Percentiles rank a stretch among this genome's conserved stretches.
phyloP scores from a whole-genome alignment of 92 coral and sea anemone genomes.

The Montipora capitata region DNA sequence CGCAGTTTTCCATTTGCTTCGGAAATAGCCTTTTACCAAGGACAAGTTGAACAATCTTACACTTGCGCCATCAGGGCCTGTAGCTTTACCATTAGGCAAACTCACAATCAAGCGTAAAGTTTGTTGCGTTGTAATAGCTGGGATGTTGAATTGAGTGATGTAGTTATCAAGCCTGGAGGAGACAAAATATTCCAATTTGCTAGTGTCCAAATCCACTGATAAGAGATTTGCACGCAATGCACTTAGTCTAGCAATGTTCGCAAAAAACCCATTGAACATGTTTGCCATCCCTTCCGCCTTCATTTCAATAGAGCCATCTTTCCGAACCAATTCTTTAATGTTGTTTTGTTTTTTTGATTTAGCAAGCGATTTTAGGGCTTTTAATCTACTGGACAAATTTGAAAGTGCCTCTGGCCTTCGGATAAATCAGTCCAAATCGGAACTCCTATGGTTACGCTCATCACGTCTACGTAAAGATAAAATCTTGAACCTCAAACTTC shows the following conservation, averaged over 20 bases:
- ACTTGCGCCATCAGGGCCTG: constrained; percentile 67
- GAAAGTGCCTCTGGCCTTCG: too few species aligned
- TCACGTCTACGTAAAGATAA: too few species aligned
- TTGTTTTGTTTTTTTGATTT: constrained; percentile 49
- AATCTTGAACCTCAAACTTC: too few species aligned
- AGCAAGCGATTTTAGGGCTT: constrained; percentile 29
- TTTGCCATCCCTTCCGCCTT: constrained; percentile 58
- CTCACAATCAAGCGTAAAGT: constrained; percentile 32
- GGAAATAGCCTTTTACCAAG: constrained; percentile 45
- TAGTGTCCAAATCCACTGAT: constrained; percentile 38
- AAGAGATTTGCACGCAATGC: neutral
- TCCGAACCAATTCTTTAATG: constrained; percentile 42
- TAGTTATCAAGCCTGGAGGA: constrained; percentile 32
- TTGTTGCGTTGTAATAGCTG: constrained; percentile 1
- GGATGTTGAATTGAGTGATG: constrained; percentile 51
- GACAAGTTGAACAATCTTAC: constrained; percentile 27
- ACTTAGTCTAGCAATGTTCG: constrained; percentile 20
- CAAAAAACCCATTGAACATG: constrained; percentile 62
- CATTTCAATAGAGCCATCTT: constrained; percentile 36
- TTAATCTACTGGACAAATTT: too few species aligned
- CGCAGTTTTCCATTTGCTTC: constrained; percentile 72
- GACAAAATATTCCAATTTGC: constrained; percentile 34
- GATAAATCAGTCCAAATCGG: too few species aligned
- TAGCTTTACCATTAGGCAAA: constrained; percentile 55
- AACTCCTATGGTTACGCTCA: too few species aligned